Evolutionary conservation across 2,797 vertebrate species (phyloP).

Genomic region (Lepidocolaptes lacrymiger): DNA sequence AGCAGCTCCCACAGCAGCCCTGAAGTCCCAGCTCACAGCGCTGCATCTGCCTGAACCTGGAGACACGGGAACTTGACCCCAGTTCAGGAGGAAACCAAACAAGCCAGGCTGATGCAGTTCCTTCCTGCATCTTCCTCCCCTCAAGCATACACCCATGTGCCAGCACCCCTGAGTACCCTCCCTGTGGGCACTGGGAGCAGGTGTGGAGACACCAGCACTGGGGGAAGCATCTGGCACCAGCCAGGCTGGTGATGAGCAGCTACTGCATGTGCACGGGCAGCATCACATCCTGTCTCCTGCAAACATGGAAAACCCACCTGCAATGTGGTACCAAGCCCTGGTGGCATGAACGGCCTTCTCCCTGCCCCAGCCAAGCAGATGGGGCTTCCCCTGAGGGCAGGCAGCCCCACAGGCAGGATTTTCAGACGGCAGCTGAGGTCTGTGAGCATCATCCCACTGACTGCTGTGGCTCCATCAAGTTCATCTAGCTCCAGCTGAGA

Average conservation of each 20-base stretch:
- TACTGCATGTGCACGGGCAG: neutral
- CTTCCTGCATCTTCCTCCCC: neutral
- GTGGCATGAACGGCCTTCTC: neutral
- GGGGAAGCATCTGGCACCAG: neutral
- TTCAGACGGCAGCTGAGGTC: conserved; percentile 9
- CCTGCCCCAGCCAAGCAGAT: neutral
- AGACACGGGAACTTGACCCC: neutral
- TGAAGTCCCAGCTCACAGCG: neutral
- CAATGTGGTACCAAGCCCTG: neutral
- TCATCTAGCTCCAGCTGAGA: conserved; percentile 57
- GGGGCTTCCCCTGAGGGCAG: neutral
- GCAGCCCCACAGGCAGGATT: neutral
- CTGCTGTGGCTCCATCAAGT: conserved; percentile 39
- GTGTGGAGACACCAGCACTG: accelerated
- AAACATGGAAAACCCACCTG: neutral
- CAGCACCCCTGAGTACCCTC: neutral
- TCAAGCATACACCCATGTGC: neutral
- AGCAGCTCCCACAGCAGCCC: neutral
- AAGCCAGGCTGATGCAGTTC: neutral
- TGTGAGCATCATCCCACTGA: conserved; percentile 15
- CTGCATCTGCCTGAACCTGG: neutral
- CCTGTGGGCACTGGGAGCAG: accelerated
- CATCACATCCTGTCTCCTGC: neutral
- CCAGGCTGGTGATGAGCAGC: neutral
- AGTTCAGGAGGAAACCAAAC: neutral